phyloP scores from a whole-genome alignment of 2,797 vertebrate species.

The Neosalanx taihuensis region DNA sequence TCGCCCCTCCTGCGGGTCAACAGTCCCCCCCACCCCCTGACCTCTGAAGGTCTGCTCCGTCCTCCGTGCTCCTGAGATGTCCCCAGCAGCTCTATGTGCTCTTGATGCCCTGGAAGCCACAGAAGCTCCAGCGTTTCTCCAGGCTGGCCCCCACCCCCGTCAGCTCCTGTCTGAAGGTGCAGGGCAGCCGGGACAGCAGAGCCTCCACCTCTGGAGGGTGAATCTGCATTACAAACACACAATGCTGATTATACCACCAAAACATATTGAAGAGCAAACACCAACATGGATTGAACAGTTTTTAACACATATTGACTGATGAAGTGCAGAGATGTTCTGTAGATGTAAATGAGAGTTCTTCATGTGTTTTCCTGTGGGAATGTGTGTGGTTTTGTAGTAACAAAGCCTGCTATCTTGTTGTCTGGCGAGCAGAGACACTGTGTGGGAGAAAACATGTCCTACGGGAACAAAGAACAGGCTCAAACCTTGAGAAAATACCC shows the following conservation, averaged over 20 bases:
- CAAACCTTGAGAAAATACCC: conserved; percentile 31
- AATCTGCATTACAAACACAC: conserved; percentile 70
- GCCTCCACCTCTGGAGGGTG: conserved; percentile 83
- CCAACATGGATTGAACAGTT: background rate
- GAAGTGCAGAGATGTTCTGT: background rate
- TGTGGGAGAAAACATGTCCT: conserved; percentile 21
- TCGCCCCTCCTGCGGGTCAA: background rate
- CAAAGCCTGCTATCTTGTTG: conserved; percentile 23
- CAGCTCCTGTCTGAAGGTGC: conserved; percentile 83
- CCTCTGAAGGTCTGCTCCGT: background rate
- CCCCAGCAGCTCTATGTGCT: conserved; percentile 64
- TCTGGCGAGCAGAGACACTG: conserved; percentile 3
- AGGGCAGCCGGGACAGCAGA: conserved; percentile 83
- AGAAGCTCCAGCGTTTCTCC: conserved; percentile 87
- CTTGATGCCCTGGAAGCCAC: conserved; percentile 85
- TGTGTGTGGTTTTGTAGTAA: conserved; percentile 10
- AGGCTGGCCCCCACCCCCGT: conserved; percentile 83
- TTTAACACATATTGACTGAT: conserved; percentile 34
- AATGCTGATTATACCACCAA: background rate
- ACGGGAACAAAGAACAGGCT: conserved; percentile 23
- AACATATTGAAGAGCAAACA: background rate
- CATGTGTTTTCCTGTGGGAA: conserved; percentile 21
- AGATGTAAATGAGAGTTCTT: conserved; percentile 27
- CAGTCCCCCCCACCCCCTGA: conserved; percentile 15
- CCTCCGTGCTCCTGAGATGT: conserved; percentile 3